phyloP scores from a whole-genome alignment of 2,797 vertebrate genomes.

The Galagoides demidoff region DNA sequence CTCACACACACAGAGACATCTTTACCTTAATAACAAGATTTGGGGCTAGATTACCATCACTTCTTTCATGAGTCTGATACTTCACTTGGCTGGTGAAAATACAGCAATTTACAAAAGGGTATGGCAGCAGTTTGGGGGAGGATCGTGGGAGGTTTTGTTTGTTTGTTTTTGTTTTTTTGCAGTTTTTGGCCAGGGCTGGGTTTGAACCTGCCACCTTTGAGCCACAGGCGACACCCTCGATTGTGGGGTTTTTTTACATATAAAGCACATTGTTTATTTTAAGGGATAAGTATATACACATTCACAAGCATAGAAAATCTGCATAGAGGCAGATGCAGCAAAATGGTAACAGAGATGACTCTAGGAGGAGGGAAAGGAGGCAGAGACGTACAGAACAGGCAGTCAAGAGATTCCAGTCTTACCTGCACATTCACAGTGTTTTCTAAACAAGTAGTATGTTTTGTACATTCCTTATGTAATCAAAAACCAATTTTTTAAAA shows the following conservation, averaged over 20 bases:
- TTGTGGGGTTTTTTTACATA: too few relatives aligned
- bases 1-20: neutral
- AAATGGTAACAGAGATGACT: neutral
- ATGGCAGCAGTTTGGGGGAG: neutral
- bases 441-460: neutral
- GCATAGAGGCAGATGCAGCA: neutral
- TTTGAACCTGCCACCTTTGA: too few relatives aligned
- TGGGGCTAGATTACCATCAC: neutral
- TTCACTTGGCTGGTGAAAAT: neutral
- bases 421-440: neutral
- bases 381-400: neutral
- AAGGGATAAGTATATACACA: rapidly evolving
- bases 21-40: neutral
- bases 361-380: rapidly evolving
- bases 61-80: neutral
- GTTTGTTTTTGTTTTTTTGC: too few relatives aligned
- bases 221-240: too few relatives aligned
- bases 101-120: neutral
- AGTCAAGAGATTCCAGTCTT: neutral
- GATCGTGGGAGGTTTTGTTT: too few relatives aligned
- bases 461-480: neutral
- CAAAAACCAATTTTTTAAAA: neutral
- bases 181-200: too few relatives aligned
- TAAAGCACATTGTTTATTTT: neutral
- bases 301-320: neutral